These are phyloP conservation scores for Megaustenia siamemsis DNA, from an alignment of 2,888 invertebrate species.

Conservation along the genomic window DNA sequence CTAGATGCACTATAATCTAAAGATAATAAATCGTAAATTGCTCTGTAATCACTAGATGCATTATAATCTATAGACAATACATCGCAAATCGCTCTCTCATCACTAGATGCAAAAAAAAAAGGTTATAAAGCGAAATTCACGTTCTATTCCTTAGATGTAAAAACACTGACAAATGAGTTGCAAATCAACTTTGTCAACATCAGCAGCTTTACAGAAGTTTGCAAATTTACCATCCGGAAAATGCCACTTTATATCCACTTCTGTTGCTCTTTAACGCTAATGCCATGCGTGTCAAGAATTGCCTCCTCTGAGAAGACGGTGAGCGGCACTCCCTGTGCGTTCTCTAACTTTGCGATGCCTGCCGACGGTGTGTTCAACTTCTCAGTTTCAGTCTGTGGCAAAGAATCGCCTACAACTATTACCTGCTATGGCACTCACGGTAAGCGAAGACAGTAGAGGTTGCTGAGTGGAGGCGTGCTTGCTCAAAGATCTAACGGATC, in stretches of 20 bases:
- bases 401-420: neutral
- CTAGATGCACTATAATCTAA: too few species aligned
- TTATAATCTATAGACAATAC: too few species aligned
- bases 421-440: neutral
- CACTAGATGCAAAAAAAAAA: too few species aligned
- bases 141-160: too few species aligned
- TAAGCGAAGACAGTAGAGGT: too few species aligned
- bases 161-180: too few species aligned
- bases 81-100: too few species aligned
- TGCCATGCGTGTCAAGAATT: neutral
- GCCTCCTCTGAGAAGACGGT: neutral
- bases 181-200: neutral
- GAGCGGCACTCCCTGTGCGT: constrained; percentile 5
- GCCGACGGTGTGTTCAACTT: neutral
- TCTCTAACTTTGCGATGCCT: neutral
- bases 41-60: too few species aligned
- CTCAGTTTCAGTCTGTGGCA: constrained; percentile 1
- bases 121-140: too few species aligned
- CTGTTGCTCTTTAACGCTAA: neutral
- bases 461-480: too few species aligned
- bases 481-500: too few species aligned
- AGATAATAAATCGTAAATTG: too few species aligned
- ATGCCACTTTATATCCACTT: neutral
- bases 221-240: neutral
- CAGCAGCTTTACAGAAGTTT: neutral